These are phyloP conservation scores for Amphipyra tragopoginis DNA, from an alignment of 2,888 invertebrate species.

Conservation along the genomic window DNA sequence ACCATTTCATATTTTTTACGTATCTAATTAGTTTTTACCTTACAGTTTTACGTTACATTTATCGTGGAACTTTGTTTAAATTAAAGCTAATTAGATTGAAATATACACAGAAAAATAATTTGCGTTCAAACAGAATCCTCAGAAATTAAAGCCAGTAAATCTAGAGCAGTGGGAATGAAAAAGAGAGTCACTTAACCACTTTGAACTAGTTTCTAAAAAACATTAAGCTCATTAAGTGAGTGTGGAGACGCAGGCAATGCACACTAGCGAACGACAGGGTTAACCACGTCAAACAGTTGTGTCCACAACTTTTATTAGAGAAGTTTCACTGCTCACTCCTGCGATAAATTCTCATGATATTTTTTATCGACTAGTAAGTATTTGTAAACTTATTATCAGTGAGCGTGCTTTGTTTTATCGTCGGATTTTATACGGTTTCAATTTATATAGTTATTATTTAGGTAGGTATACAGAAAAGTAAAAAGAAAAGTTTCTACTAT, in stretches of 20 bases:
- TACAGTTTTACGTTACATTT: background rate
- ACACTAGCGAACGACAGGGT: conserved; percentile 53
- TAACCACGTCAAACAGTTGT: conserved; percentile 60
- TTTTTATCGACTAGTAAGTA: conserved; percentile 21
- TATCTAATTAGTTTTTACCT: too few species aligned
- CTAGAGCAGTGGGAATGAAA: conserved; percentile 20
- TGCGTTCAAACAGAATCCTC: background rate
- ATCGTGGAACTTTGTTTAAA: background rate
- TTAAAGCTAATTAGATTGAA: conserved; percentile 4
- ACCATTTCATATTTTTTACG: too few species aligned
- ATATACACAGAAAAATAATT: background rate
- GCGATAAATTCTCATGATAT: conserved; percentile 14
- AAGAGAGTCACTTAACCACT: conserved; percentile 33
- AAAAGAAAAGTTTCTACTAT: too few species aligned
- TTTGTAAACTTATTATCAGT: conserved; percentile 27
- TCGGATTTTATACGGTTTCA: background rate
- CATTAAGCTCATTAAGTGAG: conserved; percentile 50
- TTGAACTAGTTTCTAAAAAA: conserved; percentile 42
- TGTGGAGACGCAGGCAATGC: conserved; percentile 41
- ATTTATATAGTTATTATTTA: too few species aligned
- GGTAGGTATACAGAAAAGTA: too few species aligned
- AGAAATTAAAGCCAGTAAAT: conserved; percentile 21
- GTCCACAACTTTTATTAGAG: conserved; percentile 58
- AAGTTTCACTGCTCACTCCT: conserved; percentile 40
- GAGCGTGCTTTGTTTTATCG: background rate